Percentiles rank a stretch among this genome's conserved stretches.
These are phyloP conservation scores for Lateolabrax maculatus DNA, from an alignment of 2,797 vertebrate species.

Conservation along the genomic window DNA sequence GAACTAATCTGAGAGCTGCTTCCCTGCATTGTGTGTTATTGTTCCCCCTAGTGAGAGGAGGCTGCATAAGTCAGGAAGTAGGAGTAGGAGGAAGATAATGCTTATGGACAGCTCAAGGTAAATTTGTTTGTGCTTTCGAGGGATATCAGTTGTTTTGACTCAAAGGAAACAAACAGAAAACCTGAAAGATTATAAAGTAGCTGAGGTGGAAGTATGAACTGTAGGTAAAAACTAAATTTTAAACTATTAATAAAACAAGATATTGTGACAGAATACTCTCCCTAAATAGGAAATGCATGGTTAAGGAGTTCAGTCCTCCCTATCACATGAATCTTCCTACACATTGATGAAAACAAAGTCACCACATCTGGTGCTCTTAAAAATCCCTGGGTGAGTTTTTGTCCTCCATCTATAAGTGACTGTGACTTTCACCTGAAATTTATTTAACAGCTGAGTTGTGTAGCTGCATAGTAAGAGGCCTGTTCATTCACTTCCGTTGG, in stretches of 20 bases:
- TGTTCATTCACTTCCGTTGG: conserved; percentile 77
- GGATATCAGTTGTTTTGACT: conserved; percentile 47
- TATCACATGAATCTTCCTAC: neutral
- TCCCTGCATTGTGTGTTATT: conserved; percentile 86
- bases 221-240: neutral
- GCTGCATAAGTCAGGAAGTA: conserved; percentile 65
- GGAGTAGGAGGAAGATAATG: conserved; percentile 62
- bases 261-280: neutral
- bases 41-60: conserved; percentile 69
- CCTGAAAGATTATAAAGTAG: neutral
- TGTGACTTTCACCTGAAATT: conserved; percentile 56
- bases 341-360: conserved; percentile 19
- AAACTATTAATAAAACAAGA: neutral
- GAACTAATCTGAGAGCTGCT: conserved; percentile 85
- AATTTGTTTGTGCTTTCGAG: conserved; percentile 59
- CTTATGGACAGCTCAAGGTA: conserved; percentile 31
- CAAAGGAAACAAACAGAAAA: conserved; percentile 39
- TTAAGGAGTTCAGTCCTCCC: neutral
- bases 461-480: conserved; percentile 73
- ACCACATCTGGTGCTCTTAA: conserved; percentile 17
- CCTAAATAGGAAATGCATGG: neutral
- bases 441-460: conserved; percentile 61
- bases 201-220: neutral
- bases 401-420: conserved; percentile 16
- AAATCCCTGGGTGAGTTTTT: conserved; percentile 24